Evolutionary conservation across 2,888 invertebrate species (phyloP).

Genomic region (Norana najaformis): DNA sequence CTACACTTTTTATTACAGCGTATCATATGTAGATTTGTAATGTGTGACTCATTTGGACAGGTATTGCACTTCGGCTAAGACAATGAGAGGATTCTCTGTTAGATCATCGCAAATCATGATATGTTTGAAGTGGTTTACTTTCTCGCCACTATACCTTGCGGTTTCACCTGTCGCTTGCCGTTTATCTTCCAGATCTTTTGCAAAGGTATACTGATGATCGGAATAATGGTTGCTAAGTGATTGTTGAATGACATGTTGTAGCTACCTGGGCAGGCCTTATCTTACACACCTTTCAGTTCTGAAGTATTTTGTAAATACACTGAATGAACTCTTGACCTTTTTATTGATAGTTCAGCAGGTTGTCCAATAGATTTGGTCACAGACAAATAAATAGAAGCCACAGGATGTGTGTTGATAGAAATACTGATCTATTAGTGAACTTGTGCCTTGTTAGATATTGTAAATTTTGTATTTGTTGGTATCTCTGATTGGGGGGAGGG

Average conservation of each 20-base stretch:
- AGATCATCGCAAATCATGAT: neutral
- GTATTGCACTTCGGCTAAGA: too few species aligned
- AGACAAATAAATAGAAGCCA: neutral
- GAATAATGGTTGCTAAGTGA: too few species aligned
- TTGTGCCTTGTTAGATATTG: neutral
- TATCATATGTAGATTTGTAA: too few species aligned
- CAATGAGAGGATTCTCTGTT: too few species aligned
- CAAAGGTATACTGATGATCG: too few species aligned
- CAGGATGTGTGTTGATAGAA: neutral
- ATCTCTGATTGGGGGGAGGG: neutral
- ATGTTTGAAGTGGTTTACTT: neutral
- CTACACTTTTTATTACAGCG: too few species aligned
- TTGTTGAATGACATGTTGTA: neutral
- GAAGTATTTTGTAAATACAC: neutral
- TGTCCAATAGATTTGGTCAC: neutral
- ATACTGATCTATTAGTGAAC: neutral
- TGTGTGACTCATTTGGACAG: too few species aligned
- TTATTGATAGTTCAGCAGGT: neutral
- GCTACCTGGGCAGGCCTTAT: neutral
- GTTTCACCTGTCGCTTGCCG: neutral
- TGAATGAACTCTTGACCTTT: neutral
- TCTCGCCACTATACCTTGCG: neutral
- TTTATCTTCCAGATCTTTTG: too few species aligned
- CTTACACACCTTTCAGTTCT: neutral
- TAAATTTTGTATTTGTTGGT: neutral